Base-by-base conservation (phyloP, 2,113 vertebrate genomes). In the Chlamydotis undulata region DNA sequence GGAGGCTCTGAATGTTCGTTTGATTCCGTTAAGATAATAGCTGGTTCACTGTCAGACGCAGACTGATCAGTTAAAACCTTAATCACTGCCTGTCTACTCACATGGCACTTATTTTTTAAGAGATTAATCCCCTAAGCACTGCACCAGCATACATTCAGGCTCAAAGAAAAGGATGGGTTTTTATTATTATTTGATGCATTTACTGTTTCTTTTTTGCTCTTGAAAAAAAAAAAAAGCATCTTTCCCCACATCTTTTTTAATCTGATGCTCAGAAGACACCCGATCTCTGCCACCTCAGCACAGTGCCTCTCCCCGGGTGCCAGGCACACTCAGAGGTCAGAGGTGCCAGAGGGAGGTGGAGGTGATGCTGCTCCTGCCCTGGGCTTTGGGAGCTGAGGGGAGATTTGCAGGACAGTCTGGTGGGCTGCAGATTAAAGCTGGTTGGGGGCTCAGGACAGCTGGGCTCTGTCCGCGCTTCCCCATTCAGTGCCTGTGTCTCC, bases 61-160 rank as follows among this genome's bases (percentile, higher is more conserved):
- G 99, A 99, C 99, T 99, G 99, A 99, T 99, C 99, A 99, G 99
- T 99, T 99, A 99, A 99, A 99, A 99, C 99, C 99, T 99, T 99
- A 99, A 99, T 99, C 99, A 99, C 99, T 98, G 99, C 99, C 99
- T 99, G 99, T 99, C 99, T 99, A 99, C 99, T 99, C 97, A 97
- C 98, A 98, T 99, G 98, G 99, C 99, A 99, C 98, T 98, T 98
- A 98, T 98, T 98, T 98, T 98, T 99, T 98, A 98, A 98, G 98
- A 99, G 98, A 99, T 98, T 98, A 99, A 99, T 99, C 98, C 98
- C 98, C 96, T 97, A 98, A 98, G 98, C 98, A 98, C 98, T 87
- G 97, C 98, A 98, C 98, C 97, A 95, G 98, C 98, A 98, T 98
- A 98, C 98, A 98, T 97, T 98, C 94, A 93, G 94, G 92, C 93